Evolutionary conservation across 2,797 vertebrate genomes (phyloP).

Genomic region (Poeciliopsis infans): DNA sequence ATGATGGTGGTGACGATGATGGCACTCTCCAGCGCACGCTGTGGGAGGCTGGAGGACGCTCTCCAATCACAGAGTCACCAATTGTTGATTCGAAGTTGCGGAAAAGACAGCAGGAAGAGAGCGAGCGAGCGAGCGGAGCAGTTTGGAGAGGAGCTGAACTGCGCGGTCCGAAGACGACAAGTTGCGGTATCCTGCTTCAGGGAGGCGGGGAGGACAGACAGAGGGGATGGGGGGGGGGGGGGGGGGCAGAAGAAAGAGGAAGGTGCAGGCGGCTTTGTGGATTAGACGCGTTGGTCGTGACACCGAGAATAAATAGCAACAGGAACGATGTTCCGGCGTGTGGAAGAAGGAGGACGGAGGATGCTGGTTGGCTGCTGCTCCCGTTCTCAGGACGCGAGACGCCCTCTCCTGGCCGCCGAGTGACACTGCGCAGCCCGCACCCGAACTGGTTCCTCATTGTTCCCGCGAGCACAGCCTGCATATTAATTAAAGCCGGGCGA

Average conservation of each 20-base stretch:
- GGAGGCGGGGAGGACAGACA: background rate
- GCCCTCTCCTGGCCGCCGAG: slow-evolving; percentile 79
- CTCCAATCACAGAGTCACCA: slow-evolving; percentile 39
- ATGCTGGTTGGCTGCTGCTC: slow-evolving; percentile 20
- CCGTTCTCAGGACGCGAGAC: slow-evolving; percentile 57
- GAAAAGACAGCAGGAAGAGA: slow-evolving; percentile 8
- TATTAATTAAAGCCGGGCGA: slow-evolving; percentile 36
- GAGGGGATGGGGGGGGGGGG: background rate
- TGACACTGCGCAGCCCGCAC: slow-evolving; percentile 35
- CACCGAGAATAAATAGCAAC: slow-evolving; percentile 73
- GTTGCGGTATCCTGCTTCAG: slow-evolving; percentile 40
- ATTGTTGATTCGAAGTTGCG: slow-evolving; percentile 57
- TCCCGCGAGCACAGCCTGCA: slow-evolving; percentile 43
- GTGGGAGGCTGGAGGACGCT: slow-evolving; percentile 21
- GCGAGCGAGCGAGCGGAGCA: slow-evolving; percentile 33
- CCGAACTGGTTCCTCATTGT: slow-evolving; percentile 34
- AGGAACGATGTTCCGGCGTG: slow-evolving; percentile 65
- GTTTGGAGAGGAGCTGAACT: slow-evolving; percentile 30
- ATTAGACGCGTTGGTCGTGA: slow-evolving; percentile 57
- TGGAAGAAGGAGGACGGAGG: slow-evolving; percentile 34
- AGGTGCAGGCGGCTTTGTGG: slow-evolving; percentile 52
- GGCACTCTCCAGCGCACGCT: slow-evolving; percentile 33
- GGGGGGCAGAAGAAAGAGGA: background rate
- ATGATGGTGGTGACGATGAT: background rate
- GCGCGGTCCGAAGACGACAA: slow-evolving; percentile 37